A percentile compares a stretch with the other conserved stretches of the same genome.
Evolutionary conservation across 2,888 invertebrate genomes (phyloP).

Genomic region (Parasteatoda lunata): DNA sequence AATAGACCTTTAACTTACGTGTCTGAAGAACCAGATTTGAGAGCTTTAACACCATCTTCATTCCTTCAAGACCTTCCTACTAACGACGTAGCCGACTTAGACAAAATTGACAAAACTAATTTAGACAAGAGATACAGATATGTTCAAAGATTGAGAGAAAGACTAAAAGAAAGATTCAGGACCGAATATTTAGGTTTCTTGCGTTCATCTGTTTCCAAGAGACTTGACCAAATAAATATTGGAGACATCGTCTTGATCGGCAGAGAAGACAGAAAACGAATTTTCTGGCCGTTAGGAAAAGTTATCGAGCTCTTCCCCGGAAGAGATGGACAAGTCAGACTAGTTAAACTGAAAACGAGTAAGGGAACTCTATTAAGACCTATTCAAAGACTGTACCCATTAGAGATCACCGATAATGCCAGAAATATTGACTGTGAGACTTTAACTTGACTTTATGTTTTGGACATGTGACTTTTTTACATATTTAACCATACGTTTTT

Average conservation of each 20-base stretch:
- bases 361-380: not conserved
- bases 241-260: conserved; percentile 18
- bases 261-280: conserved; percentile 2
- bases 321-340: not conserved
- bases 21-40: not conserved
- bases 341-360: conserved; percentile 3
- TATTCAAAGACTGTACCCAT: conserved; percentile 7
- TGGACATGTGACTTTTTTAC: no score
- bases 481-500: no score
- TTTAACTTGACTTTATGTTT: no score
- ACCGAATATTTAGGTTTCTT: not conserved
- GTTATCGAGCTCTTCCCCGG: not conserved
- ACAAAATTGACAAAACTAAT: not conserved
- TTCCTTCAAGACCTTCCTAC: conserved; percentile 3
- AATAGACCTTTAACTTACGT: conserved; percentile 4
- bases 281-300: conserved; percentile 9
- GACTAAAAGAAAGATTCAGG: not conserved
- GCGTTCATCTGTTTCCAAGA: not conserved
- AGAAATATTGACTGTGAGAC: no score
- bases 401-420: not conserved
- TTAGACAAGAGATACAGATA: conserved; percentile 1
- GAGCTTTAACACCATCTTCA: conserved; percentile 1
- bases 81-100: not conserved
- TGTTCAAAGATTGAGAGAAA: not conserved
- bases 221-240: not conserved